Conservation (phyloP, 2,797 vertebrate species). For the Eidolon dupreanum region DNA sequence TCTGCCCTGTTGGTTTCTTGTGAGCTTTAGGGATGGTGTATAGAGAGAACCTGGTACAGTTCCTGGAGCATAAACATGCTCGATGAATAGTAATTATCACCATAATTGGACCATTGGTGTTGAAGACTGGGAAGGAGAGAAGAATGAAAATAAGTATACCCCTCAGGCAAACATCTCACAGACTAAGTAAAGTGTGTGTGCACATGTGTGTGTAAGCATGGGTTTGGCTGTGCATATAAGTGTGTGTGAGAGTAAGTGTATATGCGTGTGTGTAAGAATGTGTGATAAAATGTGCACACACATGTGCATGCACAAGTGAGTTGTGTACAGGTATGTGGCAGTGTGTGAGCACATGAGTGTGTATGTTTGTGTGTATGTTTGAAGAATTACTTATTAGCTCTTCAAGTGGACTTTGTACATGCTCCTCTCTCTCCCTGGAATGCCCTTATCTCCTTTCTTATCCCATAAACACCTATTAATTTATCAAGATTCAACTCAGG, state of each 20-base stretch:
- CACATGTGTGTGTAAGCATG: no score
- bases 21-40: neutral
- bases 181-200: neutral
- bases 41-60: neutral
- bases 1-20: neutral
- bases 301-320: neutral
- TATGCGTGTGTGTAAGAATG: neutral
- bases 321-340: neutral
- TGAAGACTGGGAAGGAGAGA: neutral
- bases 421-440: neutral
- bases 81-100: neutral
- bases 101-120: neutral
- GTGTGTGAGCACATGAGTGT: neutral
- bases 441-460: neutral
- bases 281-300: neutral
- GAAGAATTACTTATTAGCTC: neutral
- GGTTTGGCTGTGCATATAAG: no score
- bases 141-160: neutral
- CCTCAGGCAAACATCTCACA: neutral
- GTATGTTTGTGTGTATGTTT: neutral
- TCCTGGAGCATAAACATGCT: neutral
- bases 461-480: neutral
- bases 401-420: neutral
- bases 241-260: neutral
- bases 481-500: neutral